Percentiles rank a stretch among this genome's conserved stretches.
phyloP scores from a whole-genome alignment of 37 sponge, comb jelly and placozoan genomes.

The Eunapius fragilis region DNA sequence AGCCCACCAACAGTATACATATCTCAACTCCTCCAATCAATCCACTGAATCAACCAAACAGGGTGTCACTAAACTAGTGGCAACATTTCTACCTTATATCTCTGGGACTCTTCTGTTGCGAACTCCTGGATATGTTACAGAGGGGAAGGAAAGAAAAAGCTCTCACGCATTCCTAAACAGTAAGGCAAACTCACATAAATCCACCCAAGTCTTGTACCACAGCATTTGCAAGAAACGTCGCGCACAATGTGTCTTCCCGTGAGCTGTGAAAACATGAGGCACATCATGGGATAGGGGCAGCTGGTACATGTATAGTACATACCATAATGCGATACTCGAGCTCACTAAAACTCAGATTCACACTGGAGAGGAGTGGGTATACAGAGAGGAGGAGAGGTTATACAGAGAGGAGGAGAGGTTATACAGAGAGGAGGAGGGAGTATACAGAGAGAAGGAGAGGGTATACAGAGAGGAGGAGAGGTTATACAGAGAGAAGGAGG shows the following conservation, averaged over 20 bases:
- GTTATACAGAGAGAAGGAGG: too few relatives aligned
- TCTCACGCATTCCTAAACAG: not conserved
- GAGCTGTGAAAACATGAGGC: conserved; percentile 59
- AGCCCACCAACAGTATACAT: too few relatives aligned
- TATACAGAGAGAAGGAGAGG: too few relatives aligned
- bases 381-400: too few relatives aligned
- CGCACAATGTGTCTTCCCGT: conserved; percentile 94
- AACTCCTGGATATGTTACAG: conserved; percentile 67
- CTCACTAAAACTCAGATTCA: conserved; percentile 93
- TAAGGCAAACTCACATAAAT: conserved; percentile 80
- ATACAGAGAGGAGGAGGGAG: too few relatives aligned
- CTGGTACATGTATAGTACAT: not conserved
- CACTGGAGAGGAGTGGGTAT: conserved; percentile 44
- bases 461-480: too few relatives aligned
- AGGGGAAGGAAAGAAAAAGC: not conserved
- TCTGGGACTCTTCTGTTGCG: conserved; percentile 96
- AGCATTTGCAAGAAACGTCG: conserved; percentile 94
- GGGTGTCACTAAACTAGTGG: not conserved
- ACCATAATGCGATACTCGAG: conserved; percentile 84
- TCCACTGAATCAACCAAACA: too few relatives aligned
- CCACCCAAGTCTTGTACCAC: conserved; percentile 96
- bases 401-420: too few relatives aligned
- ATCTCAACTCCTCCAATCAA: too few relatives aligned
- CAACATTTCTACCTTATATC: conserved; percentile 83
- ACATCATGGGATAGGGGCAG: too few relatives aligned